These are phyloP conservation scores for Heterodera carotae DNA, from an alignment of 1,140 invertebrate species.

Conservation along the genomic window DNA sequence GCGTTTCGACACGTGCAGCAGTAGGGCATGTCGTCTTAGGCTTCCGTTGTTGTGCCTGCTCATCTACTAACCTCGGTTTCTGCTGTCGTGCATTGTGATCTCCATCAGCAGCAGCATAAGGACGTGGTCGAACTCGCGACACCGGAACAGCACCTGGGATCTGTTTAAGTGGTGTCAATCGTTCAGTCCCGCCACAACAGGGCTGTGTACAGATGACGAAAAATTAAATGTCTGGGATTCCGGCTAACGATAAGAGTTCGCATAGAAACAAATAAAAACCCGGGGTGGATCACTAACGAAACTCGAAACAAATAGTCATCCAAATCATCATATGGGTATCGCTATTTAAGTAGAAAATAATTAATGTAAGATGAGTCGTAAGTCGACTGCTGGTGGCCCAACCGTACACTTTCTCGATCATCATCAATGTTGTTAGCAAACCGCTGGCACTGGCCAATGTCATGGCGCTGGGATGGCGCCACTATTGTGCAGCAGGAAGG, in stretches of 20 bases:
- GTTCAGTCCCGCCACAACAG: too few species aligned
- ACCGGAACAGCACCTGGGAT: conserved; percentile 31
- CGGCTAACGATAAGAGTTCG: too few species aligned
- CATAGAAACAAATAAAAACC: too few species aligned
- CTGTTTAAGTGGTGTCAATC: neutral
- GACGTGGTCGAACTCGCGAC: conserved; percentile 13
- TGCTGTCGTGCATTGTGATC: conserved; percentile 18
- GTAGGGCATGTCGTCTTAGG: neutral
- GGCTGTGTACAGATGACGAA: too few species aligned
- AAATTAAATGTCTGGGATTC: too few species aligned
- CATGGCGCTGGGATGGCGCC: conserved; percentile 15
- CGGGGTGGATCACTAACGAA: too few species aligned
- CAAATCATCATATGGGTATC: too few species aligned
- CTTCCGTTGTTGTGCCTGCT: neutral
- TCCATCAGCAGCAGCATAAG: conserved; percentile 19
- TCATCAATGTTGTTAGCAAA: conserved; percentile 25
- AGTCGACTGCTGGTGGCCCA: conserved; percentile 1
- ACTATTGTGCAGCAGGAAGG: conserved; percentile 6
- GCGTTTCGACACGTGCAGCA: neutral
- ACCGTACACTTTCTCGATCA: conserved; percentile 36
- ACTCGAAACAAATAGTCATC: too few species aligned
- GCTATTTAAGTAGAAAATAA: too few species aligned
- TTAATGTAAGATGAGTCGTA: too few species aligned
- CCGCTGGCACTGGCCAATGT: conserved; percentile 36
- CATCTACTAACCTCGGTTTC: neutral